Evolutionary conservation across 2,888 invertebrate genomes (phyloP).

Genomic region (Lordiphosa fenestrarum): DNA sequence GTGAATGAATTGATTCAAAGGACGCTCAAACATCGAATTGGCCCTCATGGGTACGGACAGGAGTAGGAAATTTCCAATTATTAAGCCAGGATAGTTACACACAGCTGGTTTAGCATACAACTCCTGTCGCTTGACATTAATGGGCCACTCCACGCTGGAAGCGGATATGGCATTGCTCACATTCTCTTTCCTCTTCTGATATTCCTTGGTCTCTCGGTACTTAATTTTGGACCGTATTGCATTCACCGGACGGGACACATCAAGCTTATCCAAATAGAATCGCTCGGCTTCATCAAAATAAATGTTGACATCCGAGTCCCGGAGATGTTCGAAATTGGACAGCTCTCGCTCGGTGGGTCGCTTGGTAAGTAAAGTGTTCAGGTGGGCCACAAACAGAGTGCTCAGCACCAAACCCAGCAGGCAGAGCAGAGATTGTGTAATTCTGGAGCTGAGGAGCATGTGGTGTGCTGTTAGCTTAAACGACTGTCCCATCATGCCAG

Average conservation of each 20-base stretch:
- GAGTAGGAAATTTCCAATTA: slow-evolving; percentile 21
- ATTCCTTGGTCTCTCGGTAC: slow-evolving; percentile 12
- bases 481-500: slow-evolving; percentile 52
- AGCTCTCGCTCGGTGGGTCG: slow-evolving; percentile 38
- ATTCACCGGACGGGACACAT: background rate
- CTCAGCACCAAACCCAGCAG: slow-evolving; percentile 46
- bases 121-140: slow-evolving; percentile 42
- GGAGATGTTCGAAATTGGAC: slow-evolving; percentile 27
- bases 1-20: slow-evolving; percentile 38
- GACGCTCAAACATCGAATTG: slow-evolving; percentile 49
- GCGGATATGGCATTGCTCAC: slow-evolving; percentile 40
- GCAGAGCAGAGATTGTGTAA: slow-evolving; percentile 43
- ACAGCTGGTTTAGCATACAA: slow-evolving; percentile 31
- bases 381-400: slow-evolving; percentile 43
- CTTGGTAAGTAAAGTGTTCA: slow-evolving; percentile 55
- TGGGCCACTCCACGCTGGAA: slow-evolving; percentile 27
- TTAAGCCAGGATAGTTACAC: slow-evolving; percentile 27
- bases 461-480: slow-evolving; percentile 21
- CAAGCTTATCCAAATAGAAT: slow-evolving; percentile 14
- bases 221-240: slow-evolving; percentile 23
- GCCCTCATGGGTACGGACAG: slow-evolving; percentile 41
- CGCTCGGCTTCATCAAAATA: slow-evolving; percentile 40
- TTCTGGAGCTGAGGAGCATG: slow-evolving; percentile 32
- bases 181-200: background rate
- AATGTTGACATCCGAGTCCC: slow-evolving; percentile 26